phyloP scores from a whole-genome alignment of 2,888 invertebrate genomes.

The Lamproptera curius region DNA sequence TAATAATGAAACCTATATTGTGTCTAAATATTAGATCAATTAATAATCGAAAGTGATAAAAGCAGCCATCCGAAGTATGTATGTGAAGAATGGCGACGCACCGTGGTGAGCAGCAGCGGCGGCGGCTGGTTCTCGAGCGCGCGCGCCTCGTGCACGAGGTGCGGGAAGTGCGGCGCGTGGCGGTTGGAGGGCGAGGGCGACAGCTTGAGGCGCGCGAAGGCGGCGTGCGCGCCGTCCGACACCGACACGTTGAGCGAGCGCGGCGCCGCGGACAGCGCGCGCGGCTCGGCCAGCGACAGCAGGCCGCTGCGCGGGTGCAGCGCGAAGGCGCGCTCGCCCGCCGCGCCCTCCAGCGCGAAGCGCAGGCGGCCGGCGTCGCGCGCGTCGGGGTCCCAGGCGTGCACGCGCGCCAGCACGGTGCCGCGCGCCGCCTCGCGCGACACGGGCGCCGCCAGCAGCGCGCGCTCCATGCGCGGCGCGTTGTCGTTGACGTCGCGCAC shows the following conservation, averaged over 20 bases:
- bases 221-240: conserved; percentile 96
- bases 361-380: conserved; percentile 85
- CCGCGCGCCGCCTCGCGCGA: conserved; percentile 91
- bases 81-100: conserved; percentile 35
- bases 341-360: conserved; percentile 84
- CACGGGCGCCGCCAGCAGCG: conserved; percentile 86
- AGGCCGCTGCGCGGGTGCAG: conserved; percentile 54
- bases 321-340: conserved; percentile 40
- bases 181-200: conserved; percentile 87
- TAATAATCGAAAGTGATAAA: too few species aligned
- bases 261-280: conserved; percentile 75
- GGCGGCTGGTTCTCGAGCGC: conserved; percentile 89
- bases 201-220: conserved; percentile 89
- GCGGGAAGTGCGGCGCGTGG: conserved; percentile 87
- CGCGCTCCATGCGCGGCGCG: conserved; percentile 90
- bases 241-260: conserved; percentile 92
- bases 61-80: too few species aligned
- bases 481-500: conserved; percentile 92
- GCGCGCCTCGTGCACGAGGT: conserved; percentile 86
- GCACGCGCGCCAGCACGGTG: conserved; percentile 91
- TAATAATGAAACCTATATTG: too few species aligned
- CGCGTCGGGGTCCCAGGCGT: conserved; percentile 92
- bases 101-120: conserved; percentile 85
- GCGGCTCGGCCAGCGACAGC: conserved; percentile 43
- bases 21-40: too few species aligned